Evolutionary conservation across 2,888 invertebrate genomes (phyloP), one percentile per base, ranked within the genome.

Genomic region (Meghimatium bilineatum): DNA sequence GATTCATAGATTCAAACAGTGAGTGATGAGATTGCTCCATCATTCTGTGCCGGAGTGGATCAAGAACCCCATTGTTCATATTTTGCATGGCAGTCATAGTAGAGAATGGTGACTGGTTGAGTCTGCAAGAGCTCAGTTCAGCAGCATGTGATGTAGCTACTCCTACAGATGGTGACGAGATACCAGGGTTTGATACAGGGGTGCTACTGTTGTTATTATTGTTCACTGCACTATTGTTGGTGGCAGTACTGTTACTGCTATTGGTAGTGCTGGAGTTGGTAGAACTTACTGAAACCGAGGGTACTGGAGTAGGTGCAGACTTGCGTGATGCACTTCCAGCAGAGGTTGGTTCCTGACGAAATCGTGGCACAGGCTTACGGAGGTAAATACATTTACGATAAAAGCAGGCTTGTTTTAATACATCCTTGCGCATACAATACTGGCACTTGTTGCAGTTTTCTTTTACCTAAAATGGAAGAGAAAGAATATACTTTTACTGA

Each of bases 311-410:
- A 17, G 74, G 74, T 38, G 81, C 63, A 12, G 72, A 44, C 49
- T 81, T 80, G 23, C 69, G 80, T 6, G 67, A 1, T 23, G 52
- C 49, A 23, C 20, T 67, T 38, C 38, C 52, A 49, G 32, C 44
- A 12, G 82, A n/a, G 32, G 67, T 20, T 1, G 76, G 69, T 32
- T 87, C 86, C 26, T 85, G 86, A 36, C 86, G 86, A 75, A 86
- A 87, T 32, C 87, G 76, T 52, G 86, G 82, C 72, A 87, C 86
- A n/a, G 87, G 87, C 69, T 87, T 87, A 26, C 91, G 88, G 72
- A 92, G 87, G 85, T 91, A 92, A n/a, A 92, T 87, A 88, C 92
- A 92, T 84, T 92, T 92, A 26, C 92, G 85, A 87, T 91, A 91
- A 74, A 92, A 89, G 84, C 92, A 92, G 10, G 91, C 90, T 85